These are phyloP conservation scores for Heloderma charlesbogerti DNA, from an alignment of 2,113 vertebrate genomes.

Conservation along the genomic window DNA sequence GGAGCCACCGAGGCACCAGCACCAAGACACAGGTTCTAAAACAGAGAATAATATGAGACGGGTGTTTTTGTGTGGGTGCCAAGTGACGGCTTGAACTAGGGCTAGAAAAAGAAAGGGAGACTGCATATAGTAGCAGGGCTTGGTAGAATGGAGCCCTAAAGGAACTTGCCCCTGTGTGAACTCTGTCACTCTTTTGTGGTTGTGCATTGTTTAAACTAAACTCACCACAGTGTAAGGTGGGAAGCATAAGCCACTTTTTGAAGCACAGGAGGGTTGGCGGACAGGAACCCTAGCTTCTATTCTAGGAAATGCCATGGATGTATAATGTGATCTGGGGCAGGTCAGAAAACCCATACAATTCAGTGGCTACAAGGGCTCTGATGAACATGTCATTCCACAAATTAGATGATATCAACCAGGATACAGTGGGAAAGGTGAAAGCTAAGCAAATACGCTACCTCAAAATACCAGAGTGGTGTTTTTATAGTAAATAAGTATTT, in stretches of 20 bases:
- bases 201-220: neutral
- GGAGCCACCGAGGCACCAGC: fast-evolving
- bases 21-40: neutral
- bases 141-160: neutral
- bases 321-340: neutral
- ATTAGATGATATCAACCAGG: neutral
- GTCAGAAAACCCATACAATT: neutral
- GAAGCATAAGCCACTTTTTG: neutral
- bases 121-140: neutral
- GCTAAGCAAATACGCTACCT: neutral
- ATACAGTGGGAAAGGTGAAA: neutral
- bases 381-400: neutral
- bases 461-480: neutral
- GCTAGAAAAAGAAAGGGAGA: neutral
- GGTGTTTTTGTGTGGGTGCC: neutral
- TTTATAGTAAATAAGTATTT: no score
- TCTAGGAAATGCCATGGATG: neutral
- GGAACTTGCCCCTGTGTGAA: slow-evolving; percentile 12
- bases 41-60: neutral
- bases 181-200: neutral
- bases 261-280: neutral
- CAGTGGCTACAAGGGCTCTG: neutral
- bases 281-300: neutral
- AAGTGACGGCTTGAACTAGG: neutral
- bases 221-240: neutral